phyloP scores from a whole-genome alignment of 2,113 vertebrate species.

The Ibidorhyncha struthersii region DNA sequence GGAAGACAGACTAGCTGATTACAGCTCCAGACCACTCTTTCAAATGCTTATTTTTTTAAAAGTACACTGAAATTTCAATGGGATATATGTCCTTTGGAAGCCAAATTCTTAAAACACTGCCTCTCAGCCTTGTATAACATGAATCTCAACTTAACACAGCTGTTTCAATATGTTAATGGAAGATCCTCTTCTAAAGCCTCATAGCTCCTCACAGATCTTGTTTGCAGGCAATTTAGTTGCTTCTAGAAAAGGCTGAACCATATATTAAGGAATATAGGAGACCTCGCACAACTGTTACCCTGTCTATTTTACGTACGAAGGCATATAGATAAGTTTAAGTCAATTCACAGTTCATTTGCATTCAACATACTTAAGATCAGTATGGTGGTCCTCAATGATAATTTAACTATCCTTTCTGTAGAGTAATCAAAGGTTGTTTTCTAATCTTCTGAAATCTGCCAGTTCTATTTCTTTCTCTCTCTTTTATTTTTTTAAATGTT shows the following conservation, averaged over 20 bases:
- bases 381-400: neutral
- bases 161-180: neutral
- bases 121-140: neutral
- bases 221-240: neutral
- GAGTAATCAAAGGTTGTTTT: neutral
- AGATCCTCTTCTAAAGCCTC: neutral
- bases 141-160: neutral
- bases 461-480: neutral
- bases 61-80: too few relatives aligned
- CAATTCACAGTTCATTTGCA: neutral
- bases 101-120: neutral
- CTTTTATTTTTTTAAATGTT: neutral
- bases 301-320: neutral
- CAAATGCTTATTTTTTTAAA: too few relatives aligned
- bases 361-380: neutral
- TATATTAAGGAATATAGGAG: neutral
- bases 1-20: too few relatives aligned
- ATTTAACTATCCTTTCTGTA: neutral
- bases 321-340: neutral
- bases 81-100: too few relatives aligned
- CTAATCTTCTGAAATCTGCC: neutral
- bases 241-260: neutral
- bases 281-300: neutral
- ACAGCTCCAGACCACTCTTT: too few relatives aligned
- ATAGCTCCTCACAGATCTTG: neutral